phyloP scores from a whole-genome alignment of 2,113 vertebrate species.

The Apteryx owenii region DNA sequence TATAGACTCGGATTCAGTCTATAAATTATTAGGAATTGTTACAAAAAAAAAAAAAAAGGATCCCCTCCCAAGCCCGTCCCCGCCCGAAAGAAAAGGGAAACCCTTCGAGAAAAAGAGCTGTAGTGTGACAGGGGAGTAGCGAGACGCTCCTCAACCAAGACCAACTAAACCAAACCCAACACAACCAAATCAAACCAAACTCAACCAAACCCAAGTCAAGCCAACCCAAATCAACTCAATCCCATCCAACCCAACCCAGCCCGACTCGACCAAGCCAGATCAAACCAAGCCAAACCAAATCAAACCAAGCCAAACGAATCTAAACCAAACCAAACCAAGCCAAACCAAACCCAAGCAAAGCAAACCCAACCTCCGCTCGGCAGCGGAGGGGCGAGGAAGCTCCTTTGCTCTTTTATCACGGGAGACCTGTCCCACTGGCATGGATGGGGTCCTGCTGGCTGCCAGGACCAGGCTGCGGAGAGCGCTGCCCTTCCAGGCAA shows the following conservation, averaged over 20 bases:
- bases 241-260: background rate
- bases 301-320: background rate
- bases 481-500: no score
- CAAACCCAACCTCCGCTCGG: background rate
- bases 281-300: background rate
- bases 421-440: no score
- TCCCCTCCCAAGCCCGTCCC: background rate
- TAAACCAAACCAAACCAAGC: background rate
- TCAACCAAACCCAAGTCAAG: background rate
- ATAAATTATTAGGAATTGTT: slow-evolving; percentile 58
- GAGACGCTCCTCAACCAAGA: background rate
- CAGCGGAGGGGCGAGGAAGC: no score
- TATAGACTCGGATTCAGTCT: slow-evolving; percentile 6
- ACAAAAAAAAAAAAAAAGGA: slow-evolving; percentile 32
- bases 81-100: background rate
- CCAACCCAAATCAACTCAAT: background rate
- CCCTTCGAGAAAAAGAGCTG: background rate
- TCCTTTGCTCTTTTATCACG: no score
- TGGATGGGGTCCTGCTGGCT: no score
- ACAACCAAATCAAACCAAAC: background rate
- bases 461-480: no score
- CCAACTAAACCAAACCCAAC: background rate
- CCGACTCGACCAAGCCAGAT: background rate
- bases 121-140: background rate
- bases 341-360: background rate